Base-by-base conservation (phyloP, 2,113 vertebrate genomes). In the Rattus rattus region DNA sequence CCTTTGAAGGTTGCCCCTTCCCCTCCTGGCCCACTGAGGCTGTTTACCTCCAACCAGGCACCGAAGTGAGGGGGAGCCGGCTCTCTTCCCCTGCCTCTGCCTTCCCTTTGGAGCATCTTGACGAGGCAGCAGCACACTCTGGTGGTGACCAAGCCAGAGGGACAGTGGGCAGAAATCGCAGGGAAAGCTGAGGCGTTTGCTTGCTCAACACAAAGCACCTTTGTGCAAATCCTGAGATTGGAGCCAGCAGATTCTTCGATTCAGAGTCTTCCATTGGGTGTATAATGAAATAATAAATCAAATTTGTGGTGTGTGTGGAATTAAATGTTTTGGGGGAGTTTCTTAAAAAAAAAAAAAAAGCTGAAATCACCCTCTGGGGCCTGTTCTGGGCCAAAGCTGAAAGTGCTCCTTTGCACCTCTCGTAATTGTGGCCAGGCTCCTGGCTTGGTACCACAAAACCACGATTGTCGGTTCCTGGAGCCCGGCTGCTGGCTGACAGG, bases 221-320 rank as follows among this genome's bases (percentile, higher is more conserved):
- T 98, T 96, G 87, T 59, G 28, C 75, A 86, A 95, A 84, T 95
- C 92, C 94, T 92, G 80, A 98, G 90, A 33, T 80, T 1, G 1
- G 94, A 98, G 96, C 90, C 92, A 96, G 75, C 83, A 77, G 93
- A 98, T 97, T 97, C 89, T 47, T 1, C 92, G 72, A 97, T 97
- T 97, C 97, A 98, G 98, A 98, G 97, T 98, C 97, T 97, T 97
- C 97, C 95, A 97, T 91, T 88, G 30, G n/a, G 94, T 94, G 95
- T 97, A 92, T 98, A 98, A 98, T 98, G 98, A 98, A 98, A 98
- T 98, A 98, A 98, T 98, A 98, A 98, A 98, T 98, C 97, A 98
- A 96, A 98, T 98, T 98, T 98, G 98, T 65, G 97, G 97, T 76
- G 24, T 97, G 97, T 98, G 96, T 96, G 97, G 97, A 98, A 99